Percentiles rank a stretch among this genome's conserved stretches.
Conservation (phyloP, 2,113 vertebrate species). For the Centrocercus urophasianus region DNA sequence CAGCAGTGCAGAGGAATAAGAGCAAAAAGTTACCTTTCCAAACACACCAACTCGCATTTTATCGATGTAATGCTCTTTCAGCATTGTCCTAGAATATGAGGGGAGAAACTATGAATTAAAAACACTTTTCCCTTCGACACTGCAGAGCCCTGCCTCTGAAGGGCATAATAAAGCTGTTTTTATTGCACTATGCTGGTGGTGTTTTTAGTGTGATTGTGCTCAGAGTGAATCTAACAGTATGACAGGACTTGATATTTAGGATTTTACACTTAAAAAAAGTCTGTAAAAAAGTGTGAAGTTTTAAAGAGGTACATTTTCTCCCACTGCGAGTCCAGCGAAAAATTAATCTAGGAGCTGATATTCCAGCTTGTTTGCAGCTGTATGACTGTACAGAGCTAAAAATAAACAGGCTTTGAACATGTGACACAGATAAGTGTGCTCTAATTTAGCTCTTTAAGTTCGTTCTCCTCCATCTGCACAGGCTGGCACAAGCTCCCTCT, state of each 20-base stretch:
- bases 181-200: not conserved
- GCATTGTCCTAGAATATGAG: conserved; percentile 78
- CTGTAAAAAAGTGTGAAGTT: not conserved
- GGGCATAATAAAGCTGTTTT: not conserved
- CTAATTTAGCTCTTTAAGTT: conserved; percentile 20
- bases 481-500: not conserved
- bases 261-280: not conserved
- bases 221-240: not conserved
- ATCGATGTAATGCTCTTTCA: conserved; percentile 88
- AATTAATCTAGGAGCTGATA: not conserved
- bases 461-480: not conserved
- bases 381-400: conserved; percentile 36
- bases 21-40: conserved; percentile 86
- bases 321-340: not conserved
- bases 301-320: not conserved
- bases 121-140: not conserved
- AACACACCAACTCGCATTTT: conserved; percentile 89
- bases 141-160: not conserved
- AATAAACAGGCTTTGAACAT: conserved; percentile 15
- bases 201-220: accelerated
- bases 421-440: not conserved
- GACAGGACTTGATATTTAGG: not conserved
- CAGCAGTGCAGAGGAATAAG: not conserved
- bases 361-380: not conserved
- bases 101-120: not conserved